Conservation (phyloP, 2,888 invertebrate genomes). For the Nemapogon koenigi region DNA sequence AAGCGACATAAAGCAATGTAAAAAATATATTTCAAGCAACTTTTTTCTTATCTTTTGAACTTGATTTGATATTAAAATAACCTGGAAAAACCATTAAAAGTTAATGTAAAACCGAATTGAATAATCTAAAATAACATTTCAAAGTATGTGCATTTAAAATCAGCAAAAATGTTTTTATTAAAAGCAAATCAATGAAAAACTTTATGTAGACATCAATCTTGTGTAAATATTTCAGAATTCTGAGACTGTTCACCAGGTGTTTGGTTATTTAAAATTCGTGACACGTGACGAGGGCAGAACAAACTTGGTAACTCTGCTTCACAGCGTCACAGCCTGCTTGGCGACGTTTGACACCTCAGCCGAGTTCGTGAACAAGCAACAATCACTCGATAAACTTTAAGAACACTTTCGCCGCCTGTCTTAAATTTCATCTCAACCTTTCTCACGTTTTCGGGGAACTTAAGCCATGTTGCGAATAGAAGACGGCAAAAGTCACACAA, state of each 20-base stretch:
- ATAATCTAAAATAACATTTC: too few relatives aligned
- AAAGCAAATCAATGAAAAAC: not conserved
- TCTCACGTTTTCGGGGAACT: too few relatives aligned
- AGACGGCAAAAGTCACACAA: too few relatives aligned
- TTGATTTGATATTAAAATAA: too few relatives aligned
- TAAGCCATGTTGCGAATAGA: too few relatives aligned
- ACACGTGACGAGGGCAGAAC: slow-evolving; percentile 7
- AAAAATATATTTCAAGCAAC: too few relatives aligned
- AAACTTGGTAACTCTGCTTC: not conserved
- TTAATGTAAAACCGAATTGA: too few relatives aligned
- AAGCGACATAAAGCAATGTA: too few relatives aligned
- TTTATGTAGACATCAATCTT: not conserved
- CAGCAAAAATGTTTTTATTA: too few relatives aligned
- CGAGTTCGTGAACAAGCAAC: slow-evolving; percentile 1
- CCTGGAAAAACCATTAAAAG: too few relatives aligned
- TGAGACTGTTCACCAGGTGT: slow-evolving; percentile 31
- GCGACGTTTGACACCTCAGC: slow-evolving; percentile 32
- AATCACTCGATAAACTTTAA: slow-evolving; percentile 1
- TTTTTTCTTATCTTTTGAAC: too few relatives aligned
- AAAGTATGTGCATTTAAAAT: too few relatives aligned
- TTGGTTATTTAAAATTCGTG: slow-evolving; percentile 41
- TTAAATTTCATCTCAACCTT: slow-evolving; percentile 3
- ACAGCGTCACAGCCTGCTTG: not conserved
- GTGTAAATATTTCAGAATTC: not conserved
- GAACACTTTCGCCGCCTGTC: not conserved